phyloP scores from a whole-genome alignment of 2,113 vertebrate genomes.

The Etia nguti region DNA sequence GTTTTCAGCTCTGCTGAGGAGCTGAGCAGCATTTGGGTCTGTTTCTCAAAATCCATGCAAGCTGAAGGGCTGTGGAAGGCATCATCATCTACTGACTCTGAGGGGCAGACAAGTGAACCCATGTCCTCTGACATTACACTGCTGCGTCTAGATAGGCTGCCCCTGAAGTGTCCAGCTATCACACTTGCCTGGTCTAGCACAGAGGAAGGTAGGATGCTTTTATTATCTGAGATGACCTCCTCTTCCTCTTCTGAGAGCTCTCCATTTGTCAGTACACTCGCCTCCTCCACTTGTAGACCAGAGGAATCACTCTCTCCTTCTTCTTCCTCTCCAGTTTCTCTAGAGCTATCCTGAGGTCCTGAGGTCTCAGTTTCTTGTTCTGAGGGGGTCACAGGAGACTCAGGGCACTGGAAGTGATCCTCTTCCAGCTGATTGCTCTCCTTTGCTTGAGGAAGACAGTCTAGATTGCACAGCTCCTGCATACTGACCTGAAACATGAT shows the following conservation, averaged over 20 bases:
- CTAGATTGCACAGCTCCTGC: conserved; percentile 28
- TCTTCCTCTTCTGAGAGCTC: conserved; percentile 80
- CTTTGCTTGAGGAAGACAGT: neutral
- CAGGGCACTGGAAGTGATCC: neutral
- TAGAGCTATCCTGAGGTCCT: conserved; percentile 13
- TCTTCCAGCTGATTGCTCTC: neutral
- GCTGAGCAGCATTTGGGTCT: conserved; percentile 5
- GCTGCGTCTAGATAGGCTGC: conserved; percentile 77
- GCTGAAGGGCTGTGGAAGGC: conserved; percentile 74
- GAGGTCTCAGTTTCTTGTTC: neutral
- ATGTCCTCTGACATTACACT: conserved; percentile 80
- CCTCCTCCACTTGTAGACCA: conserved; percentile 61
- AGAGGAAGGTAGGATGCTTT: conserved; percentile 79
- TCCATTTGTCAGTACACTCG: conserved; percentile 73
- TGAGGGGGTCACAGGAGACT: neutral
- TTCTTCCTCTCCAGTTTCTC: conserved; percentile 46
- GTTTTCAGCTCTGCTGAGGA: neutral
- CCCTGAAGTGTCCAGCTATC: conserved; percentile 77
- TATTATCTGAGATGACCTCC: conserved; percentile 14
- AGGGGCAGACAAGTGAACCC: conserved; percentile 62
- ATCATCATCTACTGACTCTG: conserved; percentile 63
- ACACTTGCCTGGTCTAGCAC: conserved; percentile 83
- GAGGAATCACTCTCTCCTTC: conserved; percentile 59
- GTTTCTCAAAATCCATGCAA: conserved; percentile 73
- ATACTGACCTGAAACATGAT: conserved; percentile 46